Conservation (phyloP, 2,113 vertebrate genomes). For the Solenodon paradoxus region DNA sequence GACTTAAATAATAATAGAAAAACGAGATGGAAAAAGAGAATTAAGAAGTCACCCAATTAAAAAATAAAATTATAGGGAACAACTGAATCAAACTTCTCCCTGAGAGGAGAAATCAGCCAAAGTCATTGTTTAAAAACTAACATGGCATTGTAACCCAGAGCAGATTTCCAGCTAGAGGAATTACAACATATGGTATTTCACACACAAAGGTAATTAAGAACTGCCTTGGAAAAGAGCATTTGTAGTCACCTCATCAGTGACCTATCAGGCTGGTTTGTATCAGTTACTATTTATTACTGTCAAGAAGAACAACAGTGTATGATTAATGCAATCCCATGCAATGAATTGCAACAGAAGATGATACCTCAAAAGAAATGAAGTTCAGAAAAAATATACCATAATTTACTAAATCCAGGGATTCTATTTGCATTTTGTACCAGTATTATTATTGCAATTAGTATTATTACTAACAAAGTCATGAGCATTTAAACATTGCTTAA, state of each 20-base stretch:
- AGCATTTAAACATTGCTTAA: not conserved
- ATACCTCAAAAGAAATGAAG: slow-evolving; percentile 28
- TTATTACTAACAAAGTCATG: slow-evolving; percentile 40
- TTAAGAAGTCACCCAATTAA: not conserved
- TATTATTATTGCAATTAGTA: not conserved
- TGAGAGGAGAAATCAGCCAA: slow-evolving; percentile 8
- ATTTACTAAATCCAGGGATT: slow-evolving; percentile 24
- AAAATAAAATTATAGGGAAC: slow-evolving; percentile 15
- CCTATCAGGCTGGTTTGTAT: slow-evolving; percentile 69
- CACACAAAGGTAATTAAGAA: slow-evolving; percentile 74
- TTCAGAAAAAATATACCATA: slow-evolving; percentile 24
- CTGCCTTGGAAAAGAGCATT: slow-evolving; percentile 57
- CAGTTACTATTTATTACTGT: slow-evolving; percentile 77
- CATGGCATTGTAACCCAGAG: slow-evolving; percentile 18
- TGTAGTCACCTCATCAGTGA: slow-evolving; percentile 65
- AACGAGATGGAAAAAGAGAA: not conserved
- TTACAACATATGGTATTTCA: slow-evolving; percentile 55
- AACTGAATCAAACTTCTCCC: not conserved
- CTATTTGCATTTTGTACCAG: slow-evolving; percentile 22
- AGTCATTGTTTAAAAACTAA: slow-evolving; percentile 9
- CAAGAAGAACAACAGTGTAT: slow-evolving; percentile 66
- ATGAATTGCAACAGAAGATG: slow-evolving; percentile 49
- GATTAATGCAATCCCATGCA: slow-evolving; percentile 66
- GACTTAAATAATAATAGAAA: not conserved
- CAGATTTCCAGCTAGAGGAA: slow-evolving; percentile 24